Conservation (phyloP, 2,888 invertebrate genomes). For the Microplitis deprimator region DNA sequence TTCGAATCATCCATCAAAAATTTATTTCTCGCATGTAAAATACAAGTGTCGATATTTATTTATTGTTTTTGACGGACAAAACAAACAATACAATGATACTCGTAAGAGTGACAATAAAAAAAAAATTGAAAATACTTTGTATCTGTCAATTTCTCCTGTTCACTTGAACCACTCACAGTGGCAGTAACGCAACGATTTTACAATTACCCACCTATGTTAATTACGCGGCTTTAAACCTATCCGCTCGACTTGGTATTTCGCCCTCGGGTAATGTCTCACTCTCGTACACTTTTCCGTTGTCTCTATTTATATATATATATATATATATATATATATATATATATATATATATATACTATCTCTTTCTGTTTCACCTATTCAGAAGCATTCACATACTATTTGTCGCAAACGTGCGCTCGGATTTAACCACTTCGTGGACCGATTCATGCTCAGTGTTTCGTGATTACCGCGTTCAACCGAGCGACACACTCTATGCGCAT, state of each 20-base stretch:
- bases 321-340: not conserved
- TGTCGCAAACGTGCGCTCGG: conserved; percentile 34
- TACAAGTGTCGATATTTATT: conserved; percentile 1
- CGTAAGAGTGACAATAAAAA: conserved; percentile 2
- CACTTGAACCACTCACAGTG: conserved; percentile 39
- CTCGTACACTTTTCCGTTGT: conserved; percentile 17
- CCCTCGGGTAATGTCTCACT: conserved; percentile 25
- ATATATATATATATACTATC: not conserved
- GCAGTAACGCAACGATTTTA: conserved; percentile 51
- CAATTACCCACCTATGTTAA: conserved; percentile 60
- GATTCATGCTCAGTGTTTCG: conserved; percentile 54
- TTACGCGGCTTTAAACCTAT: conserved; percentile 56
- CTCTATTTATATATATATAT: not conserved
- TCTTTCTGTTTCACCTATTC: not conserved
- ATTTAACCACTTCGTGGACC: conserved; percentile 42
- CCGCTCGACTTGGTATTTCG: conserved; percentile 39
- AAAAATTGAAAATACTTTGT: conserved; percentile 1
- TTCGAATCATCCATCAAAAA: not conserved
- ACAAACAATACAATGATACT: conserved; percentile 17
- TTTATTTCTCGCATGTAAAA: not conserved
- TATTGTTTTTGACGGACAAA: not conserved
- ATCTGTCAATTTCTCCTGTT: conserved; percentile 34
- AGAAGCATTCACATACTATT: conserved; percentile 24
- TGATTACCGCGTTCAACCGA: conserved; percentile 61
- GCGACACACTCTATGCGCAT: conserved; percentile 53